Evolutionary conservation across 30 jellyfish, hydroid and myxozoan genomes (phyloP).

Genomic region (Aurelia sp.): DNA sequence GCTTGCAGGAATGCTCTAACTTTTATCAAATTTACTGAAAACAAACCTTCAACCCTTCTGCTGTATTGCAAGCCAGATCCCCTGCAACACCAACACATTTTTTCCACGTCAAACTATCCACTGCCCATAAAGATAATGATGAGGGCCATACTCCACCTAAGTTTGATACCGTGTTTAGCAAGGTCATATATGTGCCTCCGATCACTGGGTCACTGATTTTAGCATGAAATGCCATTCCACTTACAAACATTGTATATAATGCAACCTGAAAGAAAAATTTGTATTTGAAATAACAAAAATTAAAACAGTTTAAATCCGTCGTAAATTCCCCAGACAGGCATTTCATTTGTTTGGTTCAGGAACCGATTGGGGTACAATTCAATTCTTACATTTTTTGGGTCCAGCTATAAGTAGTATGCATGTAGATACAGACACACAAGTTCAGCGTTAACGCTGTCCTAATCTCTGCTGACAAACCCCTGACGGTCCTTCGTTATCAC

Average conservation of each 20-base stretch:
- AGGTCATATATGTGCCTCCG: constrained; percentile 99
- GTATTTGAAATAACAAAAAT: no score
- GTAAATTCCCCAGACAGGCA: no score
- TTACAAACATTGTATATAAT: constrained; percentile 94
- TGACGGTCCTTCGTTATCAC: no score
- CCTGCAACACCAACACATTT: constrained; percentile 74
- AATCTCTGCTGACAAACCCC: no score
- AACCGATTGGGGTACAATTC: no score
- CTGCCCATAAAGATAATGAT: constrained; percentile 89
- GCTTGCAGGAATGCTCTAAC: no score
- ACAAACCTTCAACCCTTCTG: constrained; percentile 46
- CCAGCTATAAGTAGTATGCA: no score
- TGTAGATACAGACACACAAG: no score
- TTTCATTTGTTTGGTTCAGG: no score
- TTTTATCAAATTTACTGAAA: neutral
- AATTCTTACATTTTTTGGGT: no score
- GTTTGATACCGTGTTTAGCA: constrained; percentile 92
- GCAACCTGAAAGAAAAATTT: constrained; percentile 68
- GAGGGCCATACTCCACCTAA: constrained; percentile 99
- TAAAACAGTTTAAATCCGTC: no score
- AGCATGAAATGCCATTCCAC: constrained; percentile 96
- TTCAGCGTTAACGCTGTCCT: no score
- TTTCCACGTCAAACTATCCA: constrained; percentile 94
- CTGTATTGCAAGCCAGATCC: constrained; percentile 48
- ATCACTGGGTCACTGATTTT: constrained; percentile 93